Evolutionary conservation across 2,113 vertebrate species (phyloP).

Genomic region (Eubucco bourcierii): DNA sequence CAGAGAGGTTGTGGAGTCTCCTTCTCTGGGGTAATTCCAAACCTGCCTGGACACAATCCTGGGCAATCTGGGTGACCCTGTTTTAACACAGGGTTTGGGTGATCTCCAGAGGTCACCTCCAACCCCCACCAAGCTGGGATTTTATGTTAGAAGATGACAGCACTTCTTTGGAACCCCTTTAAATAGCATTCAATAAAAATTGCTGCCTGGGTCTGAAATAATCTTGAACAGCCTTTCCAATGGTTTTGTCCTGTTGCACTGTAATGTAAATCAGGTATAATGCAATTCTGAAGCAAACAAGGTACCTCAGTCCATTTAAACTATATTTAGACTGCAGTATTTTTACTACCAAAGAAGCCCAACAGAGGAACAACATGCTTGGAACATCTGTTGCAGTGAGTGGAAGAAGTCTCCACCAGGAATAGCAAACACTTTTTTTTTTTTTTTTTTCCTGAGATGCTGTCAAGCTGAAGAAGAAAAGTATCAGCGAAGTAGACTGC

Average conservation of each 20-base stretch:
- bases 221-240: not conserved
- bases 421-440: slow-evolving; percentile 44
- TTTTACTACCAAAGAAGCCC: slow-evolving; percentile 17
- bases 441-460: slow-evolving; percentile 41
- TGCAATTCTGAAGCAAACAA: not conserved
- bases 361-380: slow-evolving; percentile 37
- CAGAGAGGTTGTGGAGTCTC: too few relatives aligned
- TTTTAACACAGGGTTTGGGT: too few relatives aligned
- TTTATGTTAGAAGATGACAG: not conserved
- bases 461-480: slow-evolving; percentile 41
- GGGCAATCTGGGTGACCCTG: too few relatives aligned
- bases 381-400: slow-evolving; percentile 46
- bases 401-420: slow-evolving; percentile 48
- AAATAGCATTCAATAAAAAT: not conserved
- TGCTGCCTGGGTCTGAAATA: not conserved
- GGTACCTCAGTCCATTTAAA: slow-evolving; percentile 10
- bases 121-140: too few relatives aligned
- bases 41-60: too few relatives aligned
- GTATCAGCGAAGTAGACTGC: not conserved
- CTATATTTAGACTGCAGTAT: not conserved
- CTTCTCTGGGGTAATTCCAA: too few relatives aligned
- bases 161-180: not conserved
- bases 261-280: not conserved
- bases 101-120: too few relatives aligned
- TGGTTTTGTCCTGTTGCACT: not conserved